These are phyloP conservation scores for Noctuana brunneofusca DNA, from an alignment of 2,888 invertebrate species.

Conservation along the genomic window DNA sequence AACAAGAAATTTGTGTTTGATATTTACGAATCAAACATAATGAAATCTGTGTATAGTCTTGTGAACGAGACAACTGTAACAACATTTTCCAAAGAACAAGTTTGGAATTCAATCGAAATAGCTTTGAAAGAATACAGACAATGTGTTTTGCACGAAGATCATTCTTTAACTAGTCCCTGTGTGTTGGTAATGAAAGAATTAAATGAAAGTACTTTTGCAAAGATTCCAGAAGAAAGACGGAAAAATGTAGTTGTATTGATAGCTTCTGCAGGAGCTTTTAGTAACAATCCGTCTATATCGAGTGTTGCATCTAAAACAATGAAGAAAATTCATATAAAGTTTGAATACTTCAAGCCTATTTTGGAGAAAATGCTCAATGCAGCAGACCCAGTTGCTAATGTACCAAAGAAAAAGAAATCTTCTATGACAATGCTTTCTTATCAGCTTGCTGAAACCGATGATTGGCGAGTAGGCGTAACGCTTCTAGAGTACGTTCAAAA, in stretches of 20 bases:
- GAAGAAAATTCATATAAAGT: constrained; percentile 86
- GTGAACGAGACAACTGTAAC: constrained; percentile 79
- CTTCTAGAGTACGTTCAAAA: constrained; percentile 92
- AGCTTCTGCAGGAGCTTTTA: constrained; percentile 79
- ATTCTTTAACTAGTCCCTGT: constrained; percentile 63
- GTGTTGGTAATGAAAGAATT: constrained; percentile 83
- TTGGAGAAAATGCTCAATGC: constrained; percentile 84
- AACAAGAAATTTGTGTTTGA: constrained; percentile 62
- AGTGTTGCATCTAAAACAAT: constrained; percentile 85
- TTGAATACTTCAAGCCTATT: constrained; percentile 82
- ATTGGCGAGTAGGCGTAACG: constrained; percentile 91
- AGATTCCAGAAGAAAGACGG: constrained; percentile 70
- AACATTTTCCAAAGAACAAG: constrained; percentile 62
- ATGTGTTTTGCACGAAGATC: constrained; percentile 64
- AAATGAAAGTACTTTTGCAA: constrained; percentile 78
- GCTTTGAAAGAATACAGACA: constrained; percentile 80
- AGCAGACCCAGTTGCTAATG: constrained; percentile 61
- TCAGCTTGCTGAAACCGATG: constrained; percentile 84
- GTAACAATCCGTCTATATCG: constrained; percentile 84
- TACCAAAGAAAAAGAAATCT: constrained; percentile 69
- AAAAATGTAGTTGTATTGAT: constrained; percentile 78
- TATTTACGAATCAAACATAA: constrained; percentile 77
- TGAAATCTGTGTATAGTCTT: constrained; percentile 80
- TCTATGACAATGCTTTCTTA: constrained; percentile 76
- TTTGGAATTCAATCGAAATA: constrained; percentile 83